phyloP scores from a whole-genome alignment of 2,888 invertebrate species.

The Trichacis sp. region DNA sequence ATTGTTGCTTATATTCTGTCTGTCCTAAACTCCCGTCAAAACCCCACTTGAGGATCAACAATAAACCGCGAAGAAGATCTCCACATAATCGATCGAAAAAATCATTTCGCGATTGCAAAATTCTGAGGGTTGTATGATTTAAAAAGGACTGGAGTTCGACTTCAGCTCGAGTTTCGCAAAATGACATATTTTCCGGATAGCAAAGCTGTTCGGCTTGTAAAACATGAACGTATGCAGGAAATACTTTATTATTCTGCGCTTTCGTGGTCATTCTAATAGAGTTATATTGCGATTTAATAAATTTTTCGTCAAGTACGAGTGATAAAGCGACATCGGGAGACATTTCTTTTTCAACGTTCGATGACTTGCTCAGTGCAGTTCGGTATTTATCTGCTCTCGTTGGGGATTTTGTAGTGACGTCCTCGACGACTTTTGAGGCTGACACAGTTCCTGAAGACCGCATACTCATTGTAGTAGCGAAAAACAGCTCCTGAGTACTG shows the following conservation, averaged over 20 bases:
- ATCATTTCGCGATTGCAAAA: constrained; percentile 4
- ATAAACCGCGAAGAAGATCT: background rate
- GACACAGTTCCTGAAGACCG: constrained; percentile 1
- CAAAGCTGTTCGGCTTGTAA: too few relatives aligned
- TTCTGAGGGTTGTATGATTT: constrained; percentile 30
- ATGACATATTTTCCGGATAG: constrained; percentile 20
- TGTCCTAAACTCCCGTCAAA: too few relatives aligned
- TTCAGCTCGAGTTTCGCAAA: constrained; percentile 40
- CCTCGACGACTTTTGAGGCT: background rate
- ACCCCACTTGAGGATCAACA: constrained; percentile 10
- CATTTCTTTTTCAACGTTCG: background rate
- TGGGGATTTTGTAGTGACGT: constrained; percentile 1
- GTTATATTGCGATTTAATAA: background rate
- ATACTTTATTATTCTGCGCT: too few relatives aligned
- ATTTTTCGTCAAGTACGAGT: background rate
- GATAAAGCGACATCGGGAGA: background rate
- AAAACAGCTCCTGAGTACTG: constrained; percentile 3
- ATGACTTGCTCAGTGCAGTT: background rate
- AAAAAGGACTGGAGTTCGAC: constrained; percentile 39
- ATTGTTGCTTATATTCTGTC: too few relatives aligned
- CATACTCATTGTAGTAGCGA: background rate
- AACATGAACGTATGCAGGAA: constrained; percentile 9
- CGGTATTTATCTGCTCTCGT: background rate
- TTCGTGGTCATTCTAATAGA: background rate
- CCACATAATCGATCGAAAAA: background rate